Base-by-base conservation (phyloP, 1,140 invertebrate genomes). In the Diorhabda elongata region DNA sequence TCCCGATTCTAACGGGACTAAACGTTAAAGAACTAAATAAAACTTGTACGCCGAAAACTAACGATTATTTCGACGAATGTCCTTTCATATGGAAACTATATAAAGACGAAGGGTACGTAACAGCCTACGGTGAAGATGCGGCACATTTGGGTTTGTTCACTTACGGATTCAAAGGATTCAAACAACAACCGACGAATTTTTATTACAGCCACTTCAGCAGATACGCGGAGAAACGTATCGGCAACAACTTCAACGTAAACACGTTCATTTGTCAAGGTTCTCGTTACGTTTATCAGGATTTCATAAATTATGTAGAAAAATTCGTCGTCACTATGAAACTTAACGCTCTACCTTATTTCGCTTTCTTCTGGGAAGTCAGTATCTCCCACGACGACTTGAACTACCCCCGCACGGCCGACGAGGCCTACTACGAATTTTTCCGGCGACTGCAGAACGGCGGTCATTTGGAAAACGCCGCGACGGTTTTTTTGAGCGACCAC, bases 401-500 rank as follows among this genome's bases (percentile, higher is more conserved):
- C 72, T 87, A 88, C 52, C 86, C 88, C 0, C 87, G 87, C 47
- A 81, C 86, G 3, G 89, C 91, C 80, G 92, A 94, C 69, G 75
- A 82, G 0, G 81, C 82, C 47, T 85, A 90, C 68, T 73, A 83
- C 6, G 71, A 78, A 0, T 89, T 89, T 74, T 82, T 94, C 11
- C 78, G 84, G 65, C 79, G 83, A 3, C 74, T 93, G 42, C 82
- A 88, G n/a, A 75, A 82, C 0, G 81, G 83, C 8, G 85, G 87
- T 0, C 83, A 87, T 8, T 80, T 91, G 69, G 86, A 92, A 56
- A 85, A 90, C 60, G 89, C 88, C 0, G 82, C 91, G 73, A 79
- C 98, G 0, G 84, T 98, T 42, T 86, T 97, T n/a, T 84, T 96
- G 72, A 96, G 94, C 76, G 97, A 98, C 81, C 97, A 98, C 80